A percentile compares a stretch with the other conserved stretches of the same genome.
Conservation (phyloP, 2,888 invertebrate genomes). For the Amphipyra tragopoginis region DNA sequence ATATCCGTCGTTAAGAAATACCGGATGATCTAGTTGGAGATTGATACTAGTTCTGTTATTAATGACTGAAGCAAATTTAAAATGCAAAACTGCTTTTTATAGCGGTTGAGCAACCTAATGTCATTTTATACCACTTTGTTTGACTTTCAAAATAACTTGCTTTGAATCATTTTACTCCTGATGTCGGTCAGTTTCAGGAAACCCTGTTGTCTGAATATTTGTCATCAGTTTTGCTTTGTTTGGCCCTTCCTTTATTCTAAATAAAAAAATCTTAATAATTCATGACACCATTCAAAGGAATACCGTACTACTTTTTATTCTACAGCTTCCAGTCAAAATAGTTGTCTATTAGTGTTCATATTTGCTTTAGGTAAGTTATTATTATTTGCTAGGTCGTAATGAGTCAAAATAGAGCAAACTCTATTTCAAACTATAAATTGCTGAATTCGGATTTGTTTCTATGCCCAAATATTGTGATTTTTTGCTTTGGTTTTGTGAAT, state of each 20-base stretch:
- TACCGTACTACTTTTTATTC: background rate
- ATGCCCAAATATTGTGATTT: background rate
- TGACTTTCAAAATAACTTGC: no score
- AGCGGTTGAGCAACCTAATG: conserved; percentile 6
- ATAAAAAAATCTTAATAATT: no score
- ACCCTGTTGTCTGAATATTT: background rate
- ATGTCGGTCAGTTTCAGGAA: background rate
- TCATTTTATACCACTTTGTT: no score
- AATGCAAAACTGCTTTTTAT: conserved; percentile 26
- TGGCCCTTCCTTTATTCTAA: conserved; percentile 1
- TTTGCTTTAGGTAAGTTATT: conserved; percentile 29
- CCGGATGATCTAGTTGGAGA: conserved; percentile 2
- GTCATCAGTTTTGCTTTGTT: conserved; percentile 1
- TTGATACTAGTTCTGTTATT: conserved; percentile 22
- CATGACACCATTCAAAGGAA: no score
- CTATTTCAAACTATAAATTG: background rate
- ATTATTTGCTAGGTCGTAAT: conserved; percentile 19
- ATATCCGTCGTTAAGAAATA: conserved; percentile 8
- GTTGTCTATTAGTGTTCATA: conserved; percentile 1
- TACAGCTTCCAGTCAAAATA: background rate
- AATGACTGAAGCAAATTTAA: conserved; percentile 16
- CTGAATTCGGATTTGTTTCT: background rate
- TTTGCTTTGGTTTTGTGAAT: conserved; percentile 2
- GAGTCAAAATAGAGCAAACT: background rate
- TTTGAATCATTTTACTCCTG: conserved; percentile 15